phyloP scores from a whole-genome alignment of 2,797 vertebrate species.

The Antrozous pallidus region DNA sequence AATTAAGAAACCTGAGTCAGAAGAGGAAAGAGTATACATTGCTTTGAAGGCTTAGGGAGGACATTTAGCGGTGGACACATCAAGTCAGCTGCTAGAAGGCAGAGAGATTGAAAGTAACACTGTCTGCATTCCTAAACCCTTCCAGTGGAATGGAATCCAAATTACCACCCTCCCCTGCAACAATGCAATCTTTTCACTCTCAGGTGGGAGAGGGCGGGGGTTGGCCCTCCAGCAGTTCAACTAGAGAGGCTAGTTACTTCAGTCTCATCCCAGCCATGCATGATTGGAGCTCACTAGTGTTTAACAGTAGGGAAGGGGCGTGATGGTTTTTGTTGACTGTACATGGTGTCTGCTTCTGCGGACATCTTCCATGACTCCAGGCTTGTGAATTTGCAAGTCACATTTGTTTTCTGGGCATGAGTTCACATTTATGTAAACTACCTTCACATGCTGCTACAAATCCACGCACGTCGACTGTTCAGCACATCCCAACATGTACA shows the following conservation, averaged over 20 bases:
- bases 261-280: neutral
- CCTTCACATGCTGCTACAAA: conserved; percentile 68
- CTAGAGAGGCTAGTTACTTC: neutral
- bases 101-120: neutral
- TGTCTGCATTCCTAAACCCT: neutral
- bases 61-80: neutral
- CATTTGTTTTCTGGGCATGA: conserved; percentile 65
- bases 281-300: neutral
- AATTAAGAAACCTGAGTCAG: neutral
- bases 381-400: conserved; percentile 53
- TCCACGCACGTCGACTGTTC: conserved; percentile 35
- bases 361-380: neutral
- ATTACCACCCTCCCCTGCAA: conserved; percentile 1
- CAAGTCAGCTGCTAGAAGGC: neutral
- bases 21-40: neutral
- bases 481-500: conserved; percentile 74
- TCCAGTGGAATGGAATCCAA: conserved; percentile 30
- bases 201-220: too few relatives aligned
- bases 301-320: neutral
- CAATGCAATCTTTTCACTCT: neutral
- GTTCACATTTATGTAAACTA: conserved; percentile 74
- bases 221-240: neutral
- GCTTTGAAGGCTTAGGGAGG: neutral
- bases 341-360: neutral
- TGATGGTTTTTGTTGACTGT: conserved; percentile 7